A percentile compares a stretch with the other conserved stretches of the same genome.
phyloP scores from a whole-genome alignment of 2,888 invertebrate genomes.

The Amphipyra berbera region DNA sequence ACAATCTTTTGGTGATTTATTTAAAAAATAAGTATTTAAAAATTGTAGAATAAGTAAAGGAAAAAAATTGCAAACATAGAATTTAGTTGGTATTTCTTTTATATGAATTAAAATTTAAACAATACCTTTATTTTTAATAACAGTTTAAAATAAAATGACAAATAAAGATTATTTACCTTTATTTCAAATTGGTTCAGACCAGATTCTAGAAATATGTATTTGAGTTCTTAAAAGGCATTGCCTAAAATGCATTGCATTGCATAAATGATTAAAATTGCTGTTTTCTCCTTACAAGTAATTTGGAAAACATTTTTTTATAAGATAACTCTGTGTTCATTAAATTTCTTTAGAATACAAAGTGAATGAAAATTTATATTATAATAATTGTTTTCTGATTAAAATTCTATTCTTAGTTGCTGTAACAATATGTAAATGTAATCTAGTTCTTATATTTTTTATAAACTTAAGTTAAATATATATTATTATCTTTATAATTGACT shows the following conservation, averaged over 20 bases:
- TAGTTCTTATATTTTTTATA: conserved; percentile 58
- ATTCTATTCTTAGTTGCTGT: conserved; percentile 54
- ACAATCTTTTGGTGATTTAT: too few species aligned
- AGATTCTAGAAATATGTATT: neutral
- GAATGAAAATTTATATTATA: conserved; percentile 38
- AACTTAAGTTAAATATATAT: conserved; percentile 60
- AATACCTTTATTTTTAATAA: too few species aligned
- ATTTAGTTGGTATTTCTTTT: too few species aligned
- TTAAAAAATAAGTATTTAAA: too few species aligned
- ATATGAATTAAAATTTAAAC: too few species aligned
- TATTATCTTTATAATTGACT: conserved; percentile 50
- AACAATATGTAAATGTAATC: conserved; percentile 60
- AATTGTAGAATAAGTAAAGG: too few species aligned
- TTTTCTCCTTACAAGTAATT: neutral
- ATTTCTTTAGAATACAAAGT: conserved; percentile 19
- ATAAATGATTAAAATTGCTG: neutral
- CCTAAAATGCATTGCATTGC: too few species aligned
- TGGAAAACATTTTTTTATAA: neutral
- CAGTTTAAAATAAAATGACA: too few species aligned
- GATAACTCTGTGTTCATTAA: neutral
- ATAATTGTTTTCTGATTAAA: conserved; percentile 45
- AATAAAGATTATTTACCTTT: too few species aligned
- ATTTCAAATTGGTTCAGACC: too few species aligned
- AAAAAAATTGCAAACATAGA: too few species aligned
- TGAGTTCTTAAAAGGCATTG: neutral